A percentile compares a stretch with the other conserved stretches of the same genome.
These are phyloP conservation scores for Fragum fragum DNA, from an alignment of 2,888 invertebrate genomes.

Conservation along the genomic window DNA sequence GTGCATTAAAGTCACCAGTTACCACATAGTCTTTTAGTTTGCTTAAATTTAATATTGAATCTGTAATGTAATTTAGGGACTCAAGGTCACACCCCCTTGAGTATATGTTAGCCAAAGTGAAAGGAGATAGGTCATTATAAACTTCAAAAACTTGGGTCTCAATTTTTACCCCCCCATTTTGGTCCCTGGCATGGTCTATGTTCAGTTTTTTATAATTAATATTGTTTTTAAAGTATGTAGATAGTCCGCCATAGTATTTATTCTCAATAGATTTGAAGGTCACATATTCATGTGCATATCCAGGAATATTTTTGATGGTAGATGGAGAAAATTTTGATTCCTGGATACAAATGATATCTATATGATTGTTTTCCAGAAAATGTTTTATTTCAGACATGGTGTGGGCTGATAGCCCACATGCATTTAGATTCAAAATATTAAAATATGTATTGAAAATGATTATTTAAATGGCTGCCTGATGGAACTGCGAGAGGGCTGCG, in stretches of 20 bases:
- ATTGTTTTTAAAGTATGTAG: background rate
- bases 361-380: background rate
- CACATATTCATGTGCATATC: background rate
- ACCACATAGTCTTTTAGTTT: slow-evolving; percentile 2
- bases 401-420: slow-evolving; percentile 3
- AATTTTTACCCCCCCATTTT: slow-evolving; percentile 2
- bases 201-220: background rate
- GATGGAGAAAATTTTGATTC: background rate
- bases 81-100: slow-evolving; percentile 24
- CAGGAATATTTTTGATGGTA: background rate
- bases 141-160: slow-evolving; percentile 4
- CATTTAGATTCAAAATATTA: background rate
- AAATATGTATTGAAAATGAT: background rate
- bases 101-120: slow-evolving; percentile 2
- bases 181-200: slow-evolving; percentile 20
- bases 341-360: slow-evolving; percentile 23
- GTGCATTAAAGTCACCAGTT: slow-evolving; percentile 34
- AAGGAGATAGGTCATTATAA: background rate
- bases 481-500: background rate
- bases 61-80: background rate
- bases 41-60: background rate
- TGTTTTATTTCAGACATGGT: background rate
- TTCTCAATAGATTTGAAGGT: background rate
- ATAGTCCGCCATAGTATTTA: background rate
- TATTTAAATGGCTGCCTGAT: background rate